Evolutionary conservation across 2,888 invertebrate genomes (phyloP), one percentile per base, ranked within the genome.

Genomic region (Diloba caeruleocephala): DNA sequence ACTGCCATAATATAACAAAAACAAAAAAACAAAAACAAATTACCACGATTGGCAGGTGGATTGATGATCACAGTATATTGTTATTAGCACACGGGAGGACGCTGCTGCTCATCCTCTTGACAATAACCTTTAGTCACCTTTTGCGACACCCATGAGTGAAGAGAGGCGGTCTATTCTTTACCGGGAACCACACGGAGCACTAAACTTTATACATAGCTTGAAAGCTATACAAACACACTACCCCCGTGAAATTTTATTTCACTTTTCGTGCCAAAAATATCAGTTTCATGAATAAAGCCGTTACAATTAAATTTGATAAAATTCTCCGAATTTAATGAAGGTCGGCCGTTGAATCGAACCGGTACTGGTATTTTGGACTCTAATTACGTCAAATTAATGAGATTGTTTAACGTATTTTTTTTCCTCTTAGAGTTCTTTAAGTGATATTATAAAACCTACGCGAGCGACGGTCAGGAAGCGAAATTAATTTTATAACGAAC

Each of bases 291-390:
- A 51, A 58, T 59, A 46, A 56, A 60, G 54, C 41, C 48, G 43
- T 50, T 51, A 44, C 56, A 55, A 64, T 65, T 61, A 67, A 67
- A 65, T 62, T 56, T 56, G 41, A 62, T 45, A 49, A 51, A 65
- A 62, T 62, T 52, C 62, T 52, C 44, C 62, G 41, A 60, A 62
- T 62, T 57, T 53, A 66, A 65, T 45, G 39, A 68, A 62, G 52
- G 46, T 37, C n/a, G 41, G 45, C 19, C 49, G 68, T 62, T 65
- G 39, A 48, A 53, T 68, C 56, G 44, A 9, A 53, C 41, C 21
- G 42, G 29, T 44, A 41, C 44, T n/a, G n/a, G n/a, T n/a, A n/a
- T n/a, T n/a, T n/a, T n/a, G n/a, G n/a, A n/a, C 17, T 52, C 32
- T 43, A 66, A 55, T 66, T 55, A 61, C 42, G 33, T 15, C 26